Conservation (phyloP, 2,113 vertebrate species). For the Probosciger aterrimus region DNA sequence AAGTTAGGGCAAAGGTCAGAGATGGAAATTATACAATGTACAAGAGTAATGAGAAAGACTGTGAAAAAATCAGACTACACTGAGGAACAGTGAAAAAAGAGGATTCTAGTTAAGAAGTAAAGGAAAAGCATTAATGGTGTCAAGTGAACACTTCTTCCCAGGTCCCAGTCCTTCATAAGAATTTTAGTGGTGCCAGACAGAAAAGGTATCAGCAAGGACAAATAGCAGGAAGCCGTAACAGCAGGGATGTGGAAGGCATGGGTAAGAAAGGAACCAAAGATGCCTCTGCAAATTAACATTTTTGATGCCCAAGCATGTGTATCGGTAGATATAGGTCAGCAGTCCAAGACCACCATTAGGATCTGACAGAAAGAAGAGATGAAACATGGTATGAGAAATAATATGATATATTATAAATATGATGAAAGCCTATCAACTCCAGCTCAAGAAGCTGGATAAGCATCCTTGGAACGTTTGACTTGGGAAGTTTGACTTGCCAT, state of each 20-base stretch:
- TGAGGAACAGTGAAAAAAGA: not conserved
- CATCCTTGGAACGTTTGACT: not conserved
- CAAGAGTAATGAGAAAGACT: not conserved
- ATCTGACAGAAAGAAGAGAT: not conserved
- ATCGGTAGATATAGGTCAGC: not conserved
- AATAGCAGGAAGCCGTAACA: not conserved
- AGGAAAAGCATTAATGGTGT: not conserved
- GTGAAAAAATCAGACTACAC: not conserved
- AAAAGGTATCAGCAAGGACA: not conserved
- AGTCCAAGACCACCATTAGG: not conserved
- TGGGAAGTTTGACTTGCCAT: not conserved
- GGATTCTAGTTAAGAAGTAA: not conserved
- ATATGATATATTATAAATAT: not conserved
- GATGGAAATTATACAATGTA: not conserved
- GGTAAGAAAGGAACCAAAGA: not conserved
- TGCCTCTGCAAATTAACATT: not conserved
- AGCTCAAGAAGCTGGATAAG: not conserved
- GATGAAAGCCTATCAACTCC: not conserved
- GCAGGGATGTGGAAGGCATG: not conserved
- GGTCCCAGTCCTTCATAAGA: not conserved
- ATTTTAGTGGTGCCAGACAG: not conserved
- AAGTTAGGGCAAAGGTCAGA: not conserved
- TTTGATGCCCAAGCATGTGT: not conserved
- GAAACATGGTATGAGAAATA: not conserved
- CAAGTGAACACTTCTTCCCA: not conserved